Base-by-base conservation (phyloP, 2,113 vertebrate species). In the Hyperopisus bebe region DNA sequence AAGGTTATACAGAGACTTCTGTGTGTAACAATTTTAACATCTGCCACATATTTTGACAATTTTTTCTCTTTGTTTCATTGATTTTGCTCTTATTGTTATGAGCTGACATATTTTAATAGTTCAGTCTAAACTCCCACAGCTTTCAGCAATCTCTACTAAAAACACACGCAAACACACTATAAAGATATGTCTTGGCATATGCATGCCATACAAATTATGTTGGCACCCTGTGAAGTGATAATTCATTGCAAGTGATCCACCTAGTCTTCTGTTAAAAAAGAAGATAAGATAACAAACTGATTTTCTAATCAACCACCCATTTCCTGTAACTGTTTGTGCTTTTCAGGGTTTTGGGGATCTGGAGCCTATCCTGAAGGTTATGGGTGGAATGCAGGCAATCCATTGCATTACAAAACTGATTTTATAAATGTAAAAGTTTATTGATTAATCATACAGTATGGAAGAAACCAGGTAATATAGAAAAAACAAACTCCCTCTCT, bases 171-270 rank as follows among this genome's bases (percentile, higher is more conserved):
- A 46, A 83, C 3, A 47, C 44, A 86, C 13, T 86, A 31, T 51
- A 86, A 51, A 86, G 53, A 48, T 50, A 31, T 86, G 24, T 27
- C 31, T 86, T 19, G 5, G 48, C 48, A 48, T 86, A 48, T 51
- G 47, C 50, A 86, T 27, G 5, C 27, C n/a, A 24, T 86, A 48
- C 11, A 83, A 83, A n/a, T 83, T 42, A 47, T 83, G 80, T 24
- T 83, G 80, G 42, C 80, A 83, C 42, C 24, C 80, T 83, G 77
- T 82, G 80, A 83, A 83, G 15, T 24, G 80, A 83, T n/a, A n/a
- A 83, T 83, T 83, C 8, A 83, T n/a, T 83, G 42, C 39, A 39
- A 83, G 17, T 10, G 44, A 50, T 86, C 46, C 9, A 46, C 11
- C 48, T 35, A 50, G 46, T 27, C 4, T 35, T 77, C 9, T 66